phyloP scores from a whole-genome alignment of 2,888 invertebrate genomes.

The Tricholauxania praeusta region DNA sequence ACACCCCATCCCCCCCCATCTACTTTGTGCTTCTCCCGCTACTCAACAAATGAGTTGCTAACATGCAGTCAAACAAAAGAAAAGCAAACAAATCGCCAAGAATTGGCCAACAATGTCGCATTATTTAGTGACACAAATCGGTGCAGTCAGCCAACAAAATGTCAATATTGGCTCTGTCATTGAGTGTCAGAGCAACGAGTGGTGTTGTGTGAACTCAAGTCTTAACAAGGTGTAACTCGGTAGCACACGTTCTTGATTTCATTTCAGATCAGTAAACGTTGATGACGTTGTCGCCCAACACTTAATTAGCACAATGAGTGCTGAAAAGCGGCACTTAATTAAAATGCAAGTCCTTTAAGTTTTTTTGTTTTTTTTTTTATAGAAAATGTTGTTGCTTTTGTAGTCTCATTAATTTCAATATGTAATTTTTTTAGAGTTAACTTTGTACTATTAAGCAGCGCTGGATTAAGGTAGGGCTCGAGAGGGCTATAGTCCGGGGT shows the following conservation, averaged over 20 bases:
- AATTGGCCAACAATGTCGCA: not conserved
- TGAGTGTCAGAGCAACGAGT: not conserved
- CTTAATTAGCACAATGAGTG: conserved; percentile 11
- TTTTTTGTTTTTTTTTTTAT: no score
- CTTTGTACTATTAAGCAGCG: no score
- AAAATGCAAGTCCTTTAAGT: no score
- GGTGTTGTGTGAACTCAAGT: not conserved
- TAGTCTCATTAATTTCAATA: not conserved
- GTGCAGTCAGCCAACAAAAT: no score
- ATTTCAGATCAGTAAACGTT: not conserved
- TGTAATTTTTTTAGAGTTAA: not conserved
- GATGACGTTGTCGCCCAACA: conserved; percentile 1
- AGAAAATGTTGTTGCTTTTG: not conserved
- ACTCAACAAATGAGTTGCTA: conserved; percentile 9
- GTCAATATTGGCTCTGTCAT: conserved; percentile 13
- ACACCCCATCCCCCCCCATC: not conserved
- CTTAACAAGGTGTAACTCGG: not conserved
- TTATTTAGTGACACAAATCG: conserved; percentile 22
- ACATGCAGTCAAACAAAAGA: conserved; percentile 29
- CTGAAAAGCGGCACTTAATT: conserved; percentile 8
- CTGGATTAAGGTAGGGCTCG: no score
- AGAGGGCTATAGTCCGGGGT: no score
- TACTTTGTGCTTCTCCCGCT: not conserved
- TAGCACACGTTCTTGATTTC: not conserved
- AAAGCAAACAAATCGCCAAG: conserved; percentile 17